A percentile compares a stretch with the other conserved stretches of the same genome.
phyloP scores from a whole-genome alignment of 2,113 vertebrate species.

The Leptocoma aspasia region DNA sequence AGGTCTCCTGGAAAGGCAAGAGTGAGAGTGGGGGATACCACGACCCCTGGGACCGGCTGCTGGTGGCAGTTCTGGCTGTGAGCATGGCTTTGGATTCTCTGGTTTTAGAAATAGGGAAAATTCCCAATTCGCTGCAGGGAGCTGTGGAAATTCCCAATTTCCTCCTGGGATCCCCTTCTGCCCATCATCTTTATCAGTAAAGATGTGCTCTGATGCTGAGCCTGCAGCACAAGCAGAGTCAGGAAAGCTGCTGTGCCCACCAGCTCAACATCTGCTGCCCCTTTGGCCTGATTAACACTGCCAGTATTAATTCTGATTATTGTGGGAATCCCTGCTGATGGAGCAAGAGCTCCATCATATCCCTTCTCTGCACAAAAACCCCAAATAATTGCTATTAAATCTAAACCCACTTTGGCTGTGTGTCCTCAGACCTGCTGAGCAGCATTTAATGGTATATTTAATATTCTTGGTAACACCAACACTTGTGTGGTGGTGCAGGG shows the following conservation, averaged over 20 bases:
- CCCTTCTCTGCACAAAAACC: not conserved
- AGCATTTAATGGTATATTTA: fast-evolving
- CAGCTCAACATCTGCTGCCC: not conserved
- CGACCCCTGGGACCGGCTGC: slow-evolving; percentile 80
- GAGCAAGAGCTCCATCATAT: not conserved
- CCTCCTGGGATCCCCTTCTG: not conserved
- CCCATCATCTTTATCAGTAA: not conserved
- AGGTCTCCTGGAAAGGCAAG: slow-evolving; percentile 78
- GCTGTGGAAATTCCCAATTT: too few species aligned
- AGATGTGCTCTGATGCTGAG: not conserved
- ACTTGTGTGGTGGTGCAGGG: not conserved
- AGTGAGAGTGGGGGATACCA: slow-evolving; percentile 60
- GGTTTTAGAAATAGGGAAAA: fast-evolving
- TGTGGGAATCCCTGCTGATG: not conserved
- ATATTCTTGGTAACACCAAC: not conserved
- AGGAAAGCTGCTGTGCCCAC: not conserved
- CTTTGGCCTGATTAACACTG: not conserved
- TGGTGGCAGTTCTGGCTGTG: slow-evolving; percentile 85
- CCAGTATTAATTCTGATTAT: not conserved
- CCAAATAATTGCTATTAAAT: not conserved
- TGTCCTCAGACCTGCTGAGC: not conserved
- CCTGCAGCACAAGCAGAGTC: not conserved
- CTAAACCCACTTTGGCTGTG: not conserved
- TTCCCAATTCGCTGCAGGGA: not conserved
- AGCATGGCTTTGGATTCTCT: slow-evolving; percentile 18